Evolutionary conservation across 2,797 vertebrate species (phyloP).

Genomic region (Pangasius macronema): DNA sequence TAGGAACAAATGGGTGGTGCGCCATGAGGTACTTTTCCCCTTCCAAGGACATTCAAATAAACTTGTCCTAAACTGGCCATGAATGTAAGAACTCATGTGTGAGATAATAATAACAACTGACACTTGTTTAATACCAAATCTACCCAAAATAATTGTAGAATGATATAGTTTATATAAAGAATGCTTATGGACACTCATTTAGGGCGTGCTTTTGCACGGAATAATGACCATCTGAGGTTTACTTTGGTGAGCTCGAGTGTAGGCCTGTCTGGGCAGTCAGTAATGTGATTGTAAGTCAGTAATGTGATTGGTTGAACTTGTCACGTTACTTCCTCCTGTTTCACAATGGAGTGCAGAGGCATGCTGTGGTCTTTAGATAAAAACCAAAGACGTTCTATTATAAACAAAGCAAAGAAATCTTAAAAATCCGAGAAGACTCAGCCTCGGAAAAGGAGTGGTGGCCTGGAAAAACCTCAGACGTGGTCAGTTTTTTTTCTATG

Average conservation of each 20-base stretch:
- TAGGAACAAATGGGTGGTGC: constrained; percentile 44
- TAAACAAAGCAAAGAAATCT: neutral
- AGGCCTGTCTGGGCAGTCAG: neutral
- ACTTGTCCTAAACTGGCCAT: constrained; percentile 11
- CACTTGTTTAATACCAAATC: constrained; percentile 8
- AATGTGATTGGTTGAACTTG: neutral
- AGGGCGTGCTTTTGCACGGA: neutral
- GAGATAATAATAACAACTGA: neutral
- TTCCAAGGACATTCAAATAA: constrained; percentile 25
- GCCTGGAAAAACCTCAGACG: neutral
- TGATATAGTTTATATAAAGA: neutral
- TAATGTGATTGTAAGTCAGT: neutral
- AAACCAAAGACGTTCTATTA: neutral
- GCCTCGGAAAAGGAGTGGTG: neutral
- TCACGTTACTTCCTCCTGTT: neutral
- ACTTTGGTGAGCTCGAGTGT: neutral
- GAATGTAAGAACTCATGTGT: neutral
- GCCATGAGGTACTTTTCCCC: constrained; percentile 15
- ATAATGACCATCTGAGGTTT: neutral
- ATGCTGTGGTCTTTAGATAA: neutral
- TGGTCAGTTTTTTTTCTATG: neutral
- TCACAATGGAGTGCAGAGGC: neutral
- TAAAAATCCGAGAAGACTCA: neutral
- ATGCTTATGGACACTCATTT: neutral
- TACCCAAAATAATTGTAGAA: neutral